phyloP scores from a whole-genome alignment of 2,797 vertebrate genomes.

The Eurystomus glaucurus region DNA sequence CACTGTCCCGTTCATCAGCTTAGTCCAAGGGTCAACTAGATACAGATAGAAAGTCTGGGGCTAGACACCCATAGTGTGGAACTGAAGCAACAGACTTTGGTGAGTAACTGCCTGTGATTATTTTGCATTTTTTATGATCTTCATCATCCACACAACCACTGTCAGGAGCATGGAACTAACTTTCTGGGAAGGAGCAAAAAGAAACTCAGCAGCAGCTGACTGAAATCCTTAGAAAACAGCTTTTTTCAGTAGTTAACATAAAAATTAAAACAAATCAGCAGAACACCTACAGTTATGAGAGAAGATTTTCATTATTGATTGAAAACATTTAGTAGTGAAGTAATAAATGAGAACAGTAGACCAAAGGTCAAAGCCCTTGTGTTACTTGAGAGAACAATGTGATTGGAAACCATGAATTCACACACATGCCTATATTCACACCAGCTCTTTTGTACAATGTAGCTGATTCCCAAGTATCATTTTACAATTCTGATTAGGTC shows the following conservation, averaged over 20 bases:
- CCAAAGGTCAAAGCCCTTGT: neutral
- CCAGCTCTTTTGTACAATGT: slow-evolving; percentile 52
- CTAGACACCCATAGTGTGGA: accelerated
- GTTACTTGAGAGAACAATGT: slow-evolving; percentile 31
- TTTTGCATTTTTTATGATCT: neutral
- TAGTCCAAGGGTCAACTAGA: neutral
- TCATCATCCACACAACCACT: neutral
- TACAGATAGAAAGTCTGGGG: neutral
- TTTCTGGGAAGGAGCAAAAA: neutral
- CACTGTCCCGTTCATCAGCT: neutral
- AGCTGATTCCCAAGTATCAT: slow-evolving; percentile 69
- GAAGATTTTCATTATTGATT: neutral
- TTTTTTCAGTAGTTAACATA: neutral
- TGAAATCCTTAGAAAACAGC: neutral
- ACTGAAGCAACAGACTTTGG: neutral
- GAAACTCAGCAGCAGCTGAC: neutral
- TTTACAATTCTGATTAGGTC: slow-evolving; percentile 82
- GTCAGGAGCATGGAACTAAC: neutral
- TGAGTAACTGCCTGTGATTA: neutral
- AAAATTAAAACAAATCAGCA: neutral
- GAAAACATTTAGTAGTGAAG: neutral
- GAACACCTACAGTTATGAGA: neutral
- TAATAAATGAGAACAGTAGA: slow-evolving; percentile 6
- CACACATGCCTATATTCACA: slow-evolving; percentile 36
- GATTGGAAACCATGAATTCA: slow-evolving; percentile 39